These are phyloP conservation scores for Plecturocebus donacophilus DNA, from an alignment of 2,113 vertebrate genomes.

Conservation along the genomic window DNA sequence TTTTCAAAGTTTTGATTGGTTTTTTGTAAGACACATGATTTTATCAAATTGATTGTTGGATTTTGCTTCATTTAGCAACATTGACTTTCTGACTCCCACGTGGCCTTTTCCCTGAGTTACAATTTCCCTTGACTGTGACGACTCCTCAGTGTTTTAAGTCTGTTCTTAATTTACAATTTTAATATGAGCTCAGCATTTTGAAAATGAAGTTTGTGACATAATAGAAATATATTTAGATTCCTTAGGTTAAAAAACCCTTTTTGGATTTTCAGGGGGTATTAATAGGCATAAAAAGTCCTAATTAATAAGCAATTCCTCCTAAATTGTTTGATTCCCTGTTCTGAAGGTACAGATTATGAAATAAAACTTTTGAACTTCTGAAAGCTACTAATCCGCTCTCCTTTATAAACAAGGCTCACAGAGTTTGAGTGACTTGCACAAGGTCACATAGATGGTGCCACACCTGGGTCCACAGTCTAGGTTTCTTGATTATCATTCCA, in stretches of 20 bases:
- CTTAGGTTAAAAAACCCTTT: background rate
- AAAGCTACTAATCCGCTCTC: background rate
- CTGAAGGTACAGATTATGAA: background rate
- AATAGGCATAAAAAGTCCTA: slow-evolving; percentile 1
- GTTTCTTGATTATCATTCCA: background rate
- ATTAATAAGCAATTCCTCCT: background rate
- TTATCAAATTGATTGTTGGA: too few species aligned
- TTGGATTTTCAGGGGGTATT: slow-evolving; percentile 10
- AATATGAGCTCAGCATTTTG: background rate
- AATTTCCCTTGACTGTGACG: background rate
- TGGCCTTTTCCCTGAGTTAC: too few species aligned
- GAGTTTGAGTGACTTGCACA: background rate
- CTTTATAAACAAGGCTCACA: background rate
- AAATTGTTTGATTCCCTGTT: background rate
- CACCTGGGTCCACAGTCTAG: background rate
- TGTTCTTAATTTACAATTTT: slow-evolving; percentile 26
- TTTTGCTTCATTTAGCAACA: too few species aligned
- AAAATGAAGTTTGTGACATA: background rate
- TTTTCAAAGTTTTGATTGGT: too few species aligned
- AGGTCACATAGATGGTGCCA: background rate
- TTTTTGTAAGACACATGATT: too few species aligned
- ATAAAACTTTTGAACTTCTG: background rate
- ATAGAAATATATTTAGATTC: slow-evolving; percentile 1
- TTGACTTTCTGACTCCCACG: too few species aligned
- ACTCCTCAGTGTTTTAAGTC: background rate